Evolutionary conservation across 2,888 invertebrate species (phyloP).

Genomic region (Minunthozetes semirufus): DNA sequence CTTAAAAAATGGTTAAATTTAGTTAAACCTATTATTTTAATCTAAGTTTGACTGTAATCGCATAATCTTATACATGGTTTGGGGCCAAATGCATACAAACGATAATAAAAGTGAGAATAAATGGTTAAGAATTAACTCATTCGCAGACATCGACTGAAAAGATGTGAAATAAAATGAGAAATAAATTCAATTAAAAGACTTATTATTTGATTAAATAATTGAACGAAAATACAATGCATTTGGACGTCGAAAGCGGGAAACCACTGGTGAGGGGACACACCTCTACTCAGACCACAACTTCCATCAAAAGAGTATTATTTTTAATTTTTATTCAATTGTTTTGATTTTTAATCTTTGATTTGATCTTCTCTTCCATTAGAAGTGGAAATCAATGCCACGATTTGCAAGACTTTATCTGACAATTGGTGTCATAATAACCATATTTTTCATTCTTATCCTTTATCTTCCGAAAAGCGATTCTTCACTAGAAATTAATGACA

Average conservation of each 20-base stretch:
- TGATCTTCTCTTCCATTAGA: neutral
- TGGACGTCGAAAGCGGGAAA: constrained; percentile 10
- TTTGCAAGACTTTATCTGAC: constrained; percentile 13
- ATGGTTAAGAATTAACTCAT: neutral
- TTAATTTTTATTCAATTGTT: neutral
- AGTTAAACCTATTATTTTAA: too few relatives aligned
- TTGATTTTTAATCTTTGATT: neutral
- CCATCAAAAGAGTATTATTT: neutral
- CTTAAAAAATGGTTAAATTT: too few relatives aligned
- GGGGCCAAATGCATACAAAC: neutral
- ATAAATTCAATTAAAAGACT: too few relatives aligned
- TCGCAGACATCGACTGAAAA: neutral
- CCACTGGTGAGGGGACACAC: neutral
- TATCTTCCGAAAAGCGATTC: neutral
- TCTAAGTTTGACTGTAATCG: neutral
- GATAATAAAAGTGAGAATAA: neutral
- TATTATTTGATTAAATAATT: too few relatives aligned
- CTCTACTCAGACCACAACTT: neutral
- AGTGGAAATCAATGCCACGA: constrained; percentile 25
- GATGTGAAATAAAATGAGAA: neutral
- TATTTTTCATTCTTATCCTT: constrained; percentile 4
- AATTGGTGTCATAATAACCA: neutral
- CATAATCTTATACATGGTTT: neutral
- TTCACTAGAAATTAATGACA: neutral
- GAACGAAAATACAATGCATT: neutral